Evolutionary conservation across 2,797 vertebrate species (phyloP), one percentile per base, ranked within the genome.

Genomic region (Loriculus beryllinus): DNA sequence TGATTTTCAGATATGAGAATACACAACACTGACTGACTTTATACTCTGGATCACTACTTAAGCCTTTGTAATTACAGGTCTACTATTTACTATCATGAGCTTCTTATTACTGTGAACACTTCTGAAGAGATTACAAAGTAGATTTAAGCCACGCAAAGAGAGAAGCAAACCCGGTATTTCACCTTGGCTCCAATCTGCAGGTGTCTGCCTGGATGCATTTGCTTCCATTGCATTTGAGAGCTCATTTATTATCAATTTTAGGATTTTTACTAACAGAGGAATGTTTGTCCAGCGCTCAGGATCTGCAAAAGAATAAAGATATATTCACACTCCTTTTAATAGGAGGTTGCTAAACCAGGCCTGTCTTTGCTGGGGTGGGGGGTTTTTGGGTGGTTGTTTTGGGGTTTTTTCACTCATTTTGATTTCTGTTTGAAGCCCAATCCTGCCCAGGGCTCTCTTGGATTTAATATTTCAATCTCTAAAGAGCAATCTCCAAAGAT

Each of bases 211-310:
- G 64, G 99, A 98, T 31, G 99, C 96, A 21, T 99, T 99, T 43
- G 99, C 98, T 97, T 99, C 99, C 97, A 99, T 98, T 5, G 99
- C 99, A 1, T 98, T 99, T 14, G 99, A 99, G 52, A 99, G 98
- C 95, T 99, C 99, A 37, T 99, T 99, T 95, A 99, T 99, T 87
- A 99, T 99, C 92, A 99, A 96, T 96, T 99, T 99, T 86, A 99
- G 98, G 95, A 99, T 98, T 97, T 99, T 99, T 93, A 99, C 98
- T 86, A 99, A 98, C 94, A 99, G 97, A 91, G 99, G 99, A 98
- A 99, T 99, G 98, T 99, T 99, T 86, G 99, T 99, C 99, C 99
- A 99, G 69, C 99, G 98, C 94, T 99, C 99, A 35, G 99, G 99
- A 89, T 99, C 99, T 99, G 47, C 9, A 82, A 79, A 60, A 60